Evolutionary conservation across 2,888 invertebrate genomes (phyloP).

Genomic region (Agrochola circellaris): DNA sequence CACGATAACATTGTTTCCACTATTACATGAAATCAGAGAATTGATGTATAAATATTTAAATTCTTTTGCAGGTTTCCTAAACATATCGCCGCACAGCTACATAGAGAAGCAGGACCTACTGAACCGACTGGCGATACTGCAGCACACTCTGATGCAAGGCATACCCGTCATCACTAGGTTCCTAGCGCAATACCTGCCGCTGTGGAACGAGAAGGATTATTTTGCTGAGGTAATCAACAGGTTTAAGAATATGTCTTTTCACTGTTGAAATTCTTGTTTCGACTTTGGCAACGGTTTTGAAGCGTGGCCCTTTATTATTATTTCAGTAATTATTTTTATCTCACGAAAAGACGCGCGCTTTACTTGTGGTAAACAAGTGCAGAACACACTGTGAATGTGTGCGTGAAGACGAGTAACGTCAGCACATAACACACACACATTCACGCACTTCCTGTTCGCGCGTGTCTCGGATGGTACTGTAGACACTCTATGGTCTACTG

Average conservation of each 20-base stretch:
- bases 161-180: constrained; percentile 84
- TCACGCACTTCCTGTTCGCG: too few species aligned
- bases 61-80: constrained; percentile 81
- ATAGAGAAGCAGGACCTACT: constrained; percentile 82
- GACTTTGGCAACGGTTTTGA: too few species aligned
- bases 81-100: constrained; percentile 79
- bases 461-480: background rate
- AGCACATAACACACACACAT: too few species aligned
- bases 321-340: background rate
- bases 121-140: constrained; percentile 76
- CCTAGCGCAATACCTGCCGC: constrained; percentile 82
- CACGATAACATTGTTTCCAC: too few species aligned
- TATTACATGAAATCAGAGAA: background rate
- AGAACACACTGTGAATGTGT: too few species aligned
- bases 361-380: too few species aligned
- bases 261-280: background rate
- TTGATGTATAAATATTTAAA: background rate
- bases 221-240: constrained; percentile 80
- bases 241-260: background rate
- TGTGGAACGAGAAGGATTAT: constrained; percentile 87
- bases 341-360: too few species aligned
- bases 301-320: background rate
- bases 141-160: constrained; percentile 83
- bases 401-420: too few species aligned
- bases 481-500: too few species aligned